Conservation (phyloP, 2,113 vertebrate species). For the Peromyscus leucopus region DNA sequence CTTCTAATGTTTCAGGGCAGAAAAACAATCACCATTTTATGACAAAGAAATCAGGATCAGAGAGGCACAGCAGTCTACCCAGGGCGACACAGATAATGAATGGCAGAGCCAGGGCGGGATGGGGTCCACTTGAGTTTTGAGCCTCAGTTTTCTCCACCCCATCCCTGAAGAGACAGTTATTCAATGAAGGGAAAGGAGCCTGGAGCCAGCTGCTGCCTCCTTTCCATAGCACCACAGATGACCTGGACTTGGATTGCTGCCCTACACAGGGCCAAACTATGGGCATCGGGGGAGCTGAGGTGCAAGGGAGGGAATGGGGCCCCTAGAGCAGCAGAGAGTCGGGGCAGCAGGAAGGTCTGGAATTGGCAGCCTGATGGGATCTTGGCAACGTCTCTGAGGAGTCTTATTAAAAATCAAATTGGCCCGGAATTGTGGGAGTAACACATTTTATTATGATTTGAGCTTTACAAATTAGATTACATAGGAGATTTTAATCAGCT, state of each 20-base stretch:
- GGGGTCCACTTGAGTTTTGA: background rate
- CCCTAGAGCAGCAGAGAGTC: background rate
- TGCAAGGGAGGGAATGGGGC: accelerated
- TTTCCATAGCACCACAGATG: background rate
- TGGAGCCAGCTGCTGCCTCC: background rate
- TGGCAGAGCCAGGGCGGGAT: background rate
- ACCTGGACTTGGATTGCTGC: background rate
- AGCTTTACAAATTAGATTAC: conserved; percentile 81
- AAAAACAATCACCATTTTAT: background rate
- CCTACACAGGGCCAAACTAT: too few relatives aligned
- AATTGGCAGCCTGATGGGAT: conserved; percentile 41
- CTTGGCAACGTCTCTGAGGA: conserved; percentile 61
- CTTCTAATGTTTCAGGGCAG: background rate
- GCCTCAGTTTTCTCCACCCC: background rate
- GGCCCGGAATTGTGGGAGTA: conserved; percentile 71
- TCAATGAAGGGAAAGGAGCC: background rate
- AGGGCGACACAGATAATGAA: background rate
- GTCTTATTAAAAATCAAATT: conserved; percentile 59
- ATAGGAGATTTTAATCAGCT: conserved; percentile 75
- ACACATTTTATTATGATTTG: conserved; percentile 65
- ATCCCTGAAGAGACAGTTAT: background rate
- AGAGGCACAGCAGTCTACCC: background rate
- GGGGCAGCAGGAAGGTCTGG: background rate
- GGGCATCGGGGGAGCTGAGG: background rate
- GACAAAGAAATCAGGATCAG: background rate